phyloP scores from a whole-genome alignment of 2,113 vertebrate species.

The Rousettus leschenaultii region DNA sequence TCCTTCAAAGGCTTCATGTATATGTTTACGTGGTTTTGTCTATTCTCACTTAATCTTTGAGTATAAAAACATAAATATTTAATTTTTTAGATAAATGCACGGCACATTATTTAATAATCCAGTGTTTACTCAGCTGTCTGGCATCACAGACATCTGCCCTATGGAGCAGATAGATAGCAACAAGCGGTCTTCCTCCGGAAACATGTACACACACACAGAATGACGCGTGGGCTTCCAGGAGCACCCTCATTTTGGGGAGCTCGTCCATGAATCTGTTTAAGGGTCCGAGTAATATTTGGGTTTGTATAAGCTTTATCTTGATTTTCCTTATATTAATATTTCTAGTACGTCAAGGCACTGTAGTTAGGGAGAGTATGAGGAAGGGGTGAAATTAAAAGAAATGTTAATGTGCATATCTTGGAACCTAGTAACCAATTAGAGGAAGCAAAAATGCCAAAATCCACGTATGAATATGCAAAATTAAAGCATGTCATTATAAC shows the following conservation, averaged over 20 bases:
- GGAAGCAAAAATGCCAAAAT: neutral
- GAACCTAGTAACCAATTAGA: neutral
- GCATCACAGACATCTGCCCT: neutral
- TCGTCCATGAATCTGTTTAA: neutral
- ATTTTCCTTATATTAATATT: neutral
- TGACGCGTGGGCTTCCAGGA: neutral
- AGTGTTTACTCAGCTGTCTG: neutral
- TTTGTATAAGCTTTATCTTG: neutral
- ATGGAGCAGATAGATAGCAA: neutral
- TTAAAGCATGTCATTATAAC: neutral
- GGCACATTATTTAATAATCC: neutral
- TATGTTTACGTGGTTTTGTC: neutral
- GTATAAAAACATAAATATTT: neutral
- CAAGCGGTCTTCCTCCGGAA: neutral
- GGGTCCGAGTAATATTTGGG: neutral
- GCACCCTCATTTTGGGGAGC: neutral
- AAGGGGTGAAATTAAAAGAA: neutral
- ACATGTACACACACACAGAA: no score
- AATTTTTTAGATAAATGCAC: neutral
- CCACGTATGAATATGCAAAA: neutral
- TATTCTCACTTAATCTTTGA: neutral
- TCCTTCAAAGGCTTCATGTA: neutral
- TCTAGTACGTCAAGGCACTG: neutral
- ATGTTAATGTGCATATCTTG: neutral
- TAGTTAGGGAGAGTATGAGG: neutral